These are phyloP conservation scores for Erebia ligea DNA, from an alignment of 2,888 invertebrate genomes.

Conservation along the genomic window DNA sequence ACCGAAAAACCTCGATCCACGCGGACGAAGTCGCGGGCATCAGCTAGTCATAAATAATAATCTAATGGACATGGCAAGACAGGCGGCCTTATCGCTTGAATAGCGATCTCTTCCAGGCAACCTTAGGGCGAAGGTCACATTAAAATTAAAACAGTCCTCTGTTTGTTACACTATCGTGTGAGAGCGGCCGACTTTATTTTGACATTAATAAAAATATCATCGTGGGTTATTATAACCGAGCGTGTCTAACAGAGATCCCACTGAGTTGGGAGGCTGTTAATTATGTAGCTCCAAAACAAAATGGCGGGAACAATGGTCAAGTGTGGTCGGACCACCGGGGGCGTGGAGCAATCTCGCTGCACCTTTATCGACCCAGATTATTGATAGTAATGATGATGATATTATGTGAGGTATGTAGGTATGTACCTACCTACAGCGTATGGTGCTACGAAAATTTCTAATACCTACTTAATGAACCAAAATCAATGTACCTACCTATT, in stretches of 20 bases:
- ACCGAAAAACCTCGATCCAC: too few relatives aligned
- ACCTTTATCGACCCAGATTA: constrained; percentile 21
- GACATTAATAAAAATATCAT: constrained; percentile 84
- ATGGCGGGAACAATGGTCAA: constrained; percentile 72
- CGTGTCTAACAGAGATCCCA: constrained; percentile 81
- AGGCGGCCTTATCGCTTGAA: too few relatives aligned
- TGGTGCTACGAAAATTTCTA: not conserved
- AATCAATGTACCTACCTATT: constrained; percentile 1
- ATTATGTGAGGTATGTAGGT: not conserved
- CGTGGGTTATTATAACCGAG: constrained; percentile 79
- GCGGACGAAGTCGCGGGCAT: too few relatives aligned
- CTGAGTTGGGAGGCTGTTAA: constrained; percentile 76
- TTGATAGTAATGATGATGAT: constrained; percentile 16
- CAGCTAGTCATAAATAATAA: too few relatives aligned
- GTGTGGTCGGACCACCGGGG: constrained; percentile 74
- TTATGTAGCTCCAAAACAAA: constrained; percentile 79
- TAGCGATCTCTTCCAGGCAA: too few relatives aligned
- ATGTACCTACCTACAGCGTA: not conserved
- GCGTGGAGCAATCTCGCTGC: constrained; percentile 20
- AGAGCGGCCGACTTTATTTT: constrained; percentile 70
- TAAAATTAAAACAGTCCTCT: too few relatives aligned
- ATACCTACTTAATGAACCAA: not conserved
- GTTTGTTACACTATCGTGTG: constrained; percentile 56
- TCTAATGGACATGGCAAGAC: too few relatives aligned
- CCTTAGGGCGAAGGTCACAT: too few relatives aligned